These are phyloP conservation scores for Masnerella sp. DNA, from an alignment of 2,888 invertebrate species.

Conservation along the genomic window DNA sequence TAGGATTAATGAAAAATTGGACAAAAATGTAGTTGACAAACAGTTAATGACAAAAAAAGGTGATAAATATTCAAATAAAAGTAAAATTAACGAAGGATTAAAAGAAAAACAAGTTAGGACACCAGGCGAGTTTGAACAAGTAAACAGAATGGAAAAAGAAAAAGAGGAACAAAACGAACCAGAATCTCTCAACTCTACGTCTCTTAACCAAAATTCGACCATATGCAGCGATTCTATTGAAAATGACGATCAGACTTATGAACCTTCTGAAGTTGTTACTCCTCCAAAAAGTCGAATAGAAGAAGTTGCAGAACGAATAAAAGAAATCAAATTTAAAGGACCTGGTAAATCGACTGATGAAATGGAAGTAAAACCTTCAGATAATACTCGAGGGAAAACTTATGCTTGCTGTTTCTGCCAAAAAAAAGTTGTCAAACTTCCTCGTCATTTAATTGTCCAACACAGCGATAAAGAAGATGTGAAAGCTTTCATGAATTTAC, in stretches of 20 bases:
- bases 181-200: too few relatives aligned
- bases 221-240: too few relatives aligned
- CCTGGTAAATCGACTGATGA: neutral
- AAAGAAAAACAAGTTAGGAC: too few relatives aligned
- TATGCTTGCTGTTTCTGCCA: neutral
- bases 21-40: too few relatives aligned
- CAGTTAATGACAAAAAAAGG: too few relatives aligned
- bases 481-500: neutral
- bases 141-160: too few relatives aligned
- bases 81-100: too few relatives aligned
- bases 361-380: neutral
- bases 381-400: neutral
- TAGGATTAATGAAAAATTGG: too few relatives aligned
- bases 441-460: neutral
- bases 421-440: neutral
- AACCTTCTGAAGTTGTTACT: neutral
- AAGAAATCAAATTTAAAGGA: neutral
- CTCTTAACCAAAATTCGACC: too few relatives aligned
- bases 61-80: too few relatives aligned
- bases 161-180: too few relatives aligned
- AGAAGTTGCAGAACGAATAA: neutral
- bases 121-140: too few relatives aligned
- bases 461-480: conserved; percentile 5
- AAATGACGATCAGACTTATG: neutral
- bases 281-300: neutral